Conservation (phyloP, 2,113 vertebrate genomes). For the Zingel zingel region DNA sequence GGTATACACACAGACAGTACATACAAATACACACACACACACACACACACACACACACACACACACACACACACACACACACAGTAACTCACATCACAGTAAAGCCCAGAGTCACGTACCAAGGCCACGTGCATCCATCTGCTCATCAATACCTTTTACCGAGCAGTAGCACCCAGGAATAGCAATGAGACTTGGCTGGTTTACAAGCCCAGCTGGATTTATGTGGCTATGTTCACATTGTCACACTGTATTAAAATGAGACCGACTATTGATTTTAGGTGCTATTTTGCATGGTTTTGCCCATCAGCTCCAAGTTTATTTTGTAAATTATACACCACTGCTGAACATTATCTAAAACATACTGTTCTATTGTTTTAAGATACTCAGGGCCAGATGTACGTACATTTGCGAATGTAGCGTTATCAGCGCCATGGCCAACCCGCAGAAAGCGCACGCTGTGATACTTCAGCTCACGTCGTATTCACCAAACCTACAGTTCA, state of each 20-base stretch:
- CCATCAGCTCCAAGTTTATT: neutral
- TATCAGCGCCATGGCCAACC: no score
- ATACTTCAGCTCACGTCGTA: no score
- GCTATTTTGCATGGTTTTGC: neutral
- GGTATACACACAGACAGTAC: slow-evolving; percentile 5
- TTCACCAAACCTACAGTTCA: no score
- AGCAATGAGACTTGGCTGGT: slow-evolving; percentile 46
- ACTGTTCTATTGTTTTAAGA: neutral
- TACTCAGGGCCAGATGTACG: neutral
- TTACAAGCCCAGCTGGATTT: slow-evolving; percentile 61
- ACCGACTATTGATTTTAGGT: slow-evolving; percentile 36
- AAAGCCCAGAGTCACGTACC: slow-evolving; percentile 43
- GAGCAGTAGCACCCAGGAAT: slow-evolving; percentile 52
- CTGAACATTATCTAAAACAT: neutral
- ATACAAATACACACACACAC: slow-evolving; percentile 9
- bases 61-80: slow-evolving; percentile 7
- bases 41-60: slow-evolving; percentile 19
- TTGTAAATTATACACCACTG: neutral
- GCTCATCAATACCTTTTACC: slow-evolving; percentile 68
- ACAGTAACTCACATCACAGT: slow-evolving; percentile 23
- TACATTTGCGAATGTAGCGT: no score
- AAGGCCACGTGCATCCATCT: slow-evolving; percentile 56
- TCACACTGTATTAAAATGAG: slow-evolving; percentile 32
- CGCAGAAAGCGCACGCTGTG: no score
- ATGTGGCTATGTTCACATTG: slow-evolving; percentile 21